phyloP scores from a whole-genome alignment of 2,888 invertebrate species.

The Nephrotoma guestfalica region DNA sequence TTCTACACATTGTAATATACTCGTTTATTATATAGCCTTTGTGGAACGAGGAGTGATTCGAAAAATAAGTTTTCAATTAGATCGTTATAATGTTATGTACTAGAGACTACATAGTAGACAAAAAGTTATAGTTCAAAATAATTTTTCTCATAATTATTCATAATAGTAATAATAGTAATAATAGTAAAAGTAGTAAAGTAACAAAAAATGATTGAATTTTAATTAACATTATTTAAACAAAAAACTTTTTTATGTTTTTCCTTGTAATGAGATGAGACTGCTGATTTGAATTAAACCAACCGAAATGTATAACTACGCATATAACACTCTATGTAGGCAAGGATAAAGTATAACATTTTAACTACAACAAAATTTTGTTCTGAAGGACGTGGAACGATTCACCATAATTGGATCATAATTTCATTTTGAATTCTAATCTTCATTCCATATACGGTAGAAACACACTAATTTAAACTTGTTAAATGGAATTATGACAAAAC shows the following conservation, averaged over 20 bases:
- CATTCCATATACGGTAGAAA: neutral
- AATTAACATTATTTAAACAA: neutral
- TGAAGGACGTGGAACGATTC: neutral
- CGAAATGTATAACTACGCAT: neutral
- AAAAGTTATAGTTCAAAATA: neutral
- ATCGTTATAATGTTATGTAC: neutral
- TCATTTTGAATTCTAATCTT: neutral
- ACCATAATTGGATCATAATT: neutral
- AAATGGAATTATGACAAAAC: neutral
- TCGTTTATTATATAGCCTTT: neutral
- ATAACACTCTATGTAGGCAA: neutral
- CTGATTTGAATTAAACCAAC: neutral
- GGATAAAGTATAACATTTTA: neutral
- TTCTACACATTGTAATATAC: neutral
- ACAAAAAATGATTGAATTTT: neutral
- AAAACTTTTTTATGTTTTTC: neutral
- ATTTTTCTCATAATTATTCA: neutral
- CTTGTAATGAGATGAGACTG: neutral
- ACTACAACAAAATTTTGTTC: neutral
- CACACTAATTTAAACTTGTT: neutral
- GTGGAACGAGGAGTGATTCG: neutral
- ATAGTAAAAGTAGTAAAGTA: neutral
- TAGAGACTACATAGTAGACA: neutral
- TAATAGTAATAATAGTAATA: neutral
- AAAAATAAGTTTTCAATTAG: neutral